These are phyloP conservation scores for Poecile atricapillus DNA, from an alignment of 2,113 vertebrate genomes.

Conservation along the genomic window DNA sequence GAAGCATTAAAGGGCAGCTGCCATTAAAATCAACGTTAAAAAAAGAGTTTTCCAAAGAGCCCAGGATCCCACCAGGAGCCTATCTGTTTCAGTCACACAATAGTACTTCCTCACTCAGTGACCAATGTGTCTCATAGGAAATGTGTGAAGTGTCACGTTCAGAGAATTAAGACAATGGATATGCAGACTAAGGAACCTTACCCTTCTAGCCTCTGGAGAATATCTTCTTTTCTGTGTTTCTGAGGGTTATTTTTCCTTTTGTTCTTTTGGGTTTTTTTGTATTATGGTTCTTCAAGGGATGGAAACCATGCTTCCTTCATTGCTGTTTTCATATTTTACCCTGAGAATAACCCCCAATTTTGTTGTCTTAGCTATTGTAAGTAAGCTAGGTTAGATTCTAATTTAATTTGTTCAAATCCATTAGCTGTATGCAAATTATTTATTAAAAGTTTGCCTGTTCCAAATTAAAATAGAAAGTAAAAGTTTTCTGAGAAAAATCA, in stretches of 20 bases:
- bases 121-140: not conserved
- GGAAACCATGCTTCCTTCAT: not conserved
- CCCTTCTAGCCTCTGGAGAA: not conserved
- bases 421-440: not conserved
- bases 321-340: not conserved
- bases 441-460: not conserved
- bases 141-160: not conserved
- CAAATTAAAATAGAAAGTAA: not conserved
- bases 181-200: not conserved
- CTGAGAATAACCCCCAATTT: not conserved
- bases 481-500: not conserved
- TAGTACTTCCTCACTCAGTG: not conserved
- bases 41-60: not conserved
- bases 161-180: not conserved
- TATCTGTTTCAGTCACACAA: not conserved
- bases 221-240: not conserved
- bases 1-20: not conserved
- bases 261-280: not conserved
- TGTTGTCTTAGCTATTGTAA: not conserved
- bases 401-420: not conserved
- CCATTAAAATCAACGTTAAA: not conserved
- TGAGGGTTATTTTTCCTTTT: not conserved
- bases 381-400: not conserved
- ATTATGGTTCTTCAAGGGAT: not conserved
- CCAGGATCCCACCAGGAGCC: not conserved